Conservation (phyloP, 2,113 vertebrate species). For the Montifringilla adamsi region DNA sequence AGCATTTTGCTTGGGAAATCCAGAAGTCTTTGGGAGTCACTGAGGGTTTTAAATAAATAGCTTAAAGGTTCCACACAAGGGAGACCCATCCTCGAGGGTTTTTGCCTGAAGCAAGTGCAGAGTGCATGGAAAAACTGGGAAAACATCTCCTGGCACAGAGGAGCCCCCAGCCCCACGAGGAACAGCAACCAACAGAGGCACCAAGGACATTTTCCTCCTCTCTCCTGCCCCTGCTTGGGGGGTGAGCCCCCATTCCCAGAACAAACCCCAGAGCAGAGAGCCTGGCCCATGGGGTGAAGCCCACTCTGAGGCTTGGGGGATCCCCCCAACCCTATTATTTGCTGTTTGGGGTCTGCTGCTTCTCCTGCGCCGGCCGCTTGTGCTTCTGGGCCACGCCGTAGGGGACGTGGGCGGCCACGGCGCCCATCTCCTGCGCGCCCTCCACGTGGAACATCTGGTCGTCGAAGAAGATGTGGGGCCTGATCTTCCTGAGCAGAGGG, state of each 20-base stretch:
- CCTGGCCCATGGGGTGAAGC: rapidly evolving
- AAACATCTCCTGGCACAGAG: background rate
- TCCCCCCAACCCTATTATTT: conserved; percentile 6
- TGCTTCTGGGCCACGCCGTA: conserved; percentile 84
- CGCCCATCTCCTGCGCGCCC: conserved; percentile 89
- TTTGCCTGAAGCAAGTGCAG: background rate
- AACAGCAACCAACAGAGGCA: rapidly evolving
- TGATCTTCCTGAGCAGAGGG: conserved; percentile 90
- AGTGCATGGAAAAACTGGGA: rapidly evolving
- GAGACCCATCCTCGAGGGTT: background rate
- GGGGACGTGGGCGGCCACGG: conserved; percentile 89
- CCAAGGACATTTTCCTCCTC: background rate
- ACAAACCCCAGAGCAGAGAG: background rate
- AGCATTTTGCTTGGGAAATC: background rate
- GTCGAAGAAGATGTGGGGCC: conserved; percentile 94
- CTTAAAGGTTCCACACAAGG: background rate
- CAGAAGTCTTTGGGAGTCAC: background rate
- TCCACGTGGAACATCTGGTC: conserved; percentile 97
- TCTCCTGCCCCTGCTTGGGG: rapidly evolving
- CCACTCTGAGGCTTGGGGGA: rapidly evolving
- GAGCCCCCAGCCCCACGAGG: background rate
- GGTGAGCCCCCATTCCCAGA: rapidly evolving
- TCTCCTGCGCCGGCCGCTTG: background rate
- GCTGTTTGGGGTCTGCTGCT: conserved; percentile 18
- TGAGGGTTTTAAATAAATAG: background rate